phyloP scores from a whole-genome alignment of 1,140 invertebrate species.

The Drosophila kanapiae region DNA sequence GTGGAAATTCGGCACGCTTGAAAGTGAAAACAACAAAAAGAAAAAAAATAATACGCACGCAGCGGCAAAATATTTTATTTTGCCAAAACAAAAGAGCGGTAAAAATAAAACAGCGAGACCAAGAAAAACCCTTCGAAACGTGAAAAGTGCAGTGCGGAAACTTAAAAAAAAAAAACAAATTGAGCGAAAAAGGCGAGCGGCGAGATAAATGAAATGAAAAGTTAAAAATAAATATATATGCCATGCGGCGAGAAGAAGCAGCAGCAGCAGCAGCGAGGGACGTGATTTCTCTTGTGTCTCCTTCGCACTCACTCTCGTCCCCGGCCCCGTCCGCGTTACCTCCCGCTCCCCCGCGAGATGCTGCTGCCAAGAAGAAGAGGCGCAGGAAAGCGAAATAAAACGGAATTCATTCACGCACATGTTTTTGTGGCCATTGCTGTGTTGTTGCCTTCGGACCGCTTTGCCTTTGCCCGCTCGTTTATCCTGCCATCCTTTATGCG shows the following conservation, averaged over 20 bases:
- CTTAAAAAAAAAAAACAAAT: constrained; percentile 3
- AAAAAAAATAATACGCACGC: constrained; percentile 13
- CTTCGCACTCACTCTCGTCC: constrained; percentile 20
- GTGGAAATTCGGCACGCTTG: constrained; percentile 58
- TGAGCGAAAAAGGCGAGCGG: constrained; percentile 36
- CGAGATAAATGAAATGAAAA: constrained; percentile 82
- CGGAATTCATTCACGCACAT: constrained; percentile 60
- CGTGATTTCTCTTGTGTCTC: constrained; percentile 78
- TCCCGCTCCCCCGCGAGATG: constrained; percentile 24
- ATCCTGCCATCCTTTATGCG: constrained; percentile 72
- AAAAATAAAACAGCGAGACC: constrained; percentile 21
- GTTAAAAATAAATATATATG: constrained; percentile 83
- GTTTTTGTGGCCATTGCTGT: constrained; percentile 67
- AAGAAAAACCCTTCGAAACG: constrained; percentile 11
- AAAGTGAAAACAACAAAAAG: constrained; percentile 46
- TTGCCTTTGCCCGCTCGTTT: constrained; percentile 53
- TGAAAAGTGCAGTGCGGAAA: constrained; percentile 49
- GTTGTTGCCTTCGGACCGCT: constrained; percentile 50
- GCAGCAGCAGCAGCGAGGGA: constrained; percentile 44
- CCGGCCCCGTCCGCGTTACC: not conserved
- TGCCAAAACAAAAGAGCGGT: constrained; percentile 29
- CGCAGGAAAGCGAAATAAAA: constrained; percentile 27
- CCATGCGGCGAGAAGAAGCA: constrained; percentile 55
- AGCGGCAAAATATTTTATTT: constrained; percentile 16
- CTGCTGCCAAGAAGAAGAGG: constrained; percentile 6